Base-by-base conservation (phyloP, 92 coral and sea anemone genomes). In the Siderastrea radians region DNA sequence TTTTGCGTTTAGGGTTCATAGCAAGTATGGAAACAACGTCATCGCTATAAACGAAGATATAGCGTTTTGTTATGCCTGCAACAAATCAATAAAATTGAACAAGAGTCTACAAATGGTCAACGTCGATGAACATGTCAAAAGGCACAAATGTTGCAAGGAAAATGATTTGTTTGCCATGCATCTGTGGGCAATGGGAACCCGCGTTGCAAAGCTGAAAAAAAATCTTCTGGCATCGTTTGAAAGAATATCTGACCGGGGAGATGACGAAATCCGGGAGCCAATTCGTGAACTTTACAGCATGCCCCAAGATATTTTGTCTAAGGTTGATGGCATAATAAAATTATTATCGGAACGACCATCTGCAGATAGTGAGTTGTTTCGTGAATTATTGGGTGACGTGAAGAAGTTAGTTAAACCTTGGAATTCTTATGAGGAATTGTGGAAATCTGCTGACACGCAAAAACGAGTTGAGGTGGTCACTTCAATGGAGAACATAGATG, bases 341-440 rank as follows among this genome's bases (percentile, higher is more conserved):
- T 74, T 48, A 15, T 48, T 84, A 7, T 71, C 87, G 72, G 75
- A 70, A 70, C 14, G 50, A 11, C 16, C 2, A 62, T 48, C 88
- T 61, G 61, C 81, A 52, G 62, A 45, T 14, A 60, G 58, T 74
- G 51, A 74, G n/a, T 49, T 46, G 7, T 74, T 16, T 61, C 61
- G 45, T 26, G 88, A 60, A 74, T 74, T 62, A 74, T 48, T 84
- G 64, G 72, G 26, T 59, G 88, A 84, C 6, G 73, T 84, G 26
- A 84, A 84, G 88, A 84, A 59, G 17, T 59, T 72, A 74, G 49
- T 84, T 84, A 60, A 74, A 74, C 88, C 88, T 74, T 73, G 72
- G 72, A 60, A 72, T 60, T 58, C 87, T 47, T 83, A 83, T 53
- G 72, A 83, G 53, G 78, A 83, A 72, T 62, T 83, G 15, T 60